Base-by-base conservation (phyloP, 37 sponge, comb jelly and placozoan species). In the Cladorhizidae sp. region DNA sequence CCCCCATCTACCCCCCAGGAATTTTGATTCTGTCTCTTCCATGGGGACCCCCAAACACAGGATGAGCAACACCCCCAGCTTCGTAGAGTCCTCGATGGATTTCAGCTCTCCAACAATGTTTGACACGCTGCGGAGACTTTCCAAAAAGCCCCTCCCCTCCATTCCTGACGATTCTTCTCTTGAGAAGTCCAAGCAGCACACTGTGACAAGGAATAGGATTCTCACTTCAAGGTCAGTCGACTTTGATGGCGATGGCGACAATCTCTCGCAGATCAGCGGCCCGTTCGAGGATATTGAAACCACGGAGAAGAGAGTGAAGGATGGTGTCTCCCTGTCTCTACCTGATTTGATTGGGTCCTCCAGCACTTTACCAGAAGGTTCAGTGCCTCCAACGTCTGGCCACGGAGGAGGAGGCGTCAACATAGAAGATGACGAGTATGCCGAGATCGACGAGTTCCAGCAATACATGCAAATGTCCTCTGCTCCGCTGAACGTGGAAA, bases 281-380 rank as follows among this genome's bases (percentile, higher is more conserved):
- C 81, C 87, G 0, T 80, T 87, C 75, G 76, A 80, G 31, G 81
- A 87, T 38, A 80, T 87, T 40, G 75, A 74, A 33, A 75, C 64
- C 56, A 56, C 8, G 35, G 57, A 28, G 20, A 29, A 28, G 40
- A 40, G 18, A 29, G 55, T 23, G 40, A 37, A 31, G 26, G 38
- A 15, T 17, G 22, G 11, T 0, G 0, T 29, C 21, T 8, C 32
- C 22, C 5, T 29, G 49, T 41, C 49, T n/a, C 38, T 33, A 40
- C 56, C 57, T 29, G 41, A 73, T 9, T 52, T 38, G 20, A 64
- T 25, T 45, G 25, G 42, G 41, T 15, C 72, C 17, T 41, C 72
- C 1, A 70, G 40, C 40, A 33, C 40, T 22, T 35, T 31, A 50
- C 29, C n/a, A 32, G 23, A 20, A 17, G 35, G 23, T 1, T n/a